phyloP scores from a whole-genome alignment of 2,797 vertebrate species.

The Phylloscopus collybita region DNA sequence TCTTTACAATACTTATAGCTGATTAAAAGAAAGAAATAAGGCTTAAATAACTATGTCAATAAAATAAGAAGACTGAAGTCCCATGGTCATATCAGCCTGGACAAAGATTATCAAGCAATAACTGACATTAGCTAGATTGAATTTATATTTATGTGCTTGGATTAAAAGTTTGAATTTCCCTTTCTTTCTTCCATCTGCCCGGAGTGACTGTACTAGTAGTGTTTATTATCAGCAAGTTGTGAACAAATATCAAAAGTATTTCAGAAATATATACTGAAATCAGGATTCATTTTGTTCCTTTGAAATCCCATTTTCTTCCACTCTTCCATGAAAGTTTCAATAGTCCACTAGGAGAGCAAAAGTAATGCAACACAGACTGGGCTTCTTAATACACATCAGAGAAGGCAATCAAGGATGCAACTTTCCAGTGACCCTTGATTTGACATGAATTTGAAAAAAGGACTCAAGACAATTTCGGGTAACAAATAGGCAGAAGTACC shows the following conservation, averaged over 20 bases:
- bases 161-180: neutral
- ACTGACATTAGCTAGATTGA: neutral
- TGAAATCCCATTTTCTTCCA: constrained; percentile 27
- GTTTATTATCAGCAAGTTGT: neutral
- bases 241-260: neutral
- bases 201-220: neutral
- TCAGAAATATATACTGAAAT: neutral
- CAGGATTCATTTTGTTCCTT: neutral
- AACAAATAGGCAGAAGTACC: neutral
- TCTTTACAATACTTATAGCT: neutral
- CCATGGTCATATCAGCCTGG: neutral
- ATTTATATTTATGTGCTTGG: neutral
- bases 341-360: neutral
- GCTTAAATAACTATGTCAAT: neutral
- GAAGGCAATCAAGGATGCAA: neutral
- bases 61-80: neutral
- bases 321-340: neutral
- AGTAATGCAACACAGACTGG: neutral
- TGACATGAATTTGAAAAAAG: neutral
- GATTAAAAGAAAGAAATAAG: neutral
- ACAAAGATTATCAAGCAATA: neutral
- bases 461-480: neutral
- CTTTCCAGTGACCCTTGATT: neutral
- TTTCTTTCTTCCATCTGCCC: neutral
- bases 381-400: neutral